Percentiles rank a stretch among this genome's conserved stretches.
Conservation (phyloP, 2,797 vertebrate species). For the Borostomias antarcticus region DNA sequence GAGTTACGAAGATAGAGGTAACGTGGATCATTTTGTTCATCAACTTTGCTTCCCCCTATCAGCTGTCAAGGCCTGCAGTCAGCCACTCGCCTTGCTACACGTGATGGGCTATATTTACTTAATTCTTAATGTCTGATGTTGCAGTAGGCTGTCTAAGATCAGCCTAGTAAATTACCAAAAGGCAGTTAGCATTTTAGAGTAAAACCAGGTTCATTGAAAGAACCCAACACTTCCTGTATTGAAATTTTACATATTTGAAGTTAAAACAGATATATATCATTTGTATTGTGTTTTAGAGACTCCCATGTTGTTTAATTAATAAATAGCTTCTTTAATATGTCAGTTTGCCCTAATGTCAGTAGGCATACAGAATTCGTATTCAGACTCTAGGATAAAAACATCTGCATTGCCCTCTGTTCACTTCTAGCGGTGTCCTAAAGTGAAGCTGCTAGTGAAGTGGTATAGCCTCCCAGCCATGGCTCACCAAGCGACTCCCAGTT, state of each 20-base stretch:
- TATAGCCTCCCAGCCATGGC: slow-evolving; percentile 79
- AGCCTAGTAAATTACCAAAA: neutral
- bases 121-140: slow-evolving; percentile 17
- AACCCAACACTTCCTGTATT: neutral
- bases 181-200: neutral
- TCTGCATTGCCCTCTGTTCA: neutral
- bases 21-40: slow-evolving; percentile 47
- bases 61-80: slow-evolving; percentile 44
- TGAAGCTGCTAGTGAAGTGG: slow-evolving; percentile 51
- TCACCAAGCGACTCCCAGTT: slow-evolving; percentile 95
- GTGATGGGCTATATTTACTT: slow-evolving; percentile 42
- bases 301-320: too few species aligned
- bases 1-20: slow-evolving; percentile 65
- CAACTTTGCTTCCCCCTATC: slow-evolving; percentile 46
- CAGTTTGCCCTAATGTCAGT: too few species aligned
- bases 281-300: neutral
- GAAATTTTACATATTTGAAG: neutral
- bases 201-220: neutral
- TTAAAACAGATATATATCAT: neutral
- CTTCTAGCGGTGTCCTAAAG: too few species aligned
- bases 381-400: neutral
- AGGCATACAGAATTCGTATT: too few species aligned
- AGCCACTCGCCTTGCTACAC: slow-evolving; percentile 42
- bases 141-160: slow-evolving; percentile 8
- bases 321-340: neutral